phyloP scores from a whole-genome alignment of 2,888 invertebrate species.

The Polietes domitor region DNA sequence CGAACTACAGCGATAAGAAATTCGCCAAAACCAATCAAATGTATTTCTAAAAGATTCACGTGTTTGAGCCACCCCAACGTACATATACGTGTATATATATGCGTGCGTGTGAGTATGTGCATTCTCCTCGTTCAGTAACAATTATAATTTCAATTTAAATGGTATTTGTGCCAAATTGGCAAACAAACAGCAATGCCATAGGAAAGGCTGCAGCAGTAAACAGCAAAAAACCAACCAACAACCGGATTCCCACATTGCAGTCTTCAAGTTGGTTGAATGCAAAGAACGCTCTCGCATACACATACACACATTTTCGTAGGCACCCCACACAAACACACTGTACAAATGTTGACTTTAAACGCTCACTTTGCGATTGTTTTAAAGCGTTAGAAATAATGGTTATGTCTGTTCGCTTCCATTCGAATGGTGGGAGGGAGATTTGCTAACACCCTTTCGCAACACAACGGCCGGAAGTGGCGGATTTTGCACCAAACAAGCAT shows the following conservation, averaged over 20 bases:
- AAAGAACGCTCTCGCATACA: slow-evolving; percentile 25
- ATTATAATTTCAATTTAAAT: slow-evolving; percentile 62
- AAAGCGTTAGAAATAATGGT: slow-evolving; percentile 60
- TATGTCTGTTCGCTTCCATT: slow-evolving; percentile 43
- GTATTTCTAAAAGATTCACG: too few relatives aligned
- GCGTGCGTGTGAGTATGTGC: background rate
- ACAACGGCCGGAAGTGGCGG: slow-evolving; percentile 20
- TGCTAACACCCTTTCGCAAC: slow-evolving; percentile 17
- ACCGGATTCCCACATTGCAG: slow-evolving; percentile 42
- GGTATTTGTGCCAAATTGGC: slow-evolving; percentile 60
- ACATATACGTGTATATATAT: background rate
- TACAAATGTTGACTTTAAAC: slow-evolving; percentile 58
- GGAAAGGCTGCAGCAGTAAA: background rate
- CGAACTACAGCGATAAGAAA: too few relatives aligned
- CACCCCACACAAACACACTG: background rate
- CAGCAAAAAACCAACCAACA: slow-evolving; percentile 13
- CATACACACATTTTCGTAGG: background rate
- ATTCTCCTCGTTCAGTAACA: slow-evolving; percentile 37
- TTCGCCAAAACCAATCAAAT: too few relatives aligned
- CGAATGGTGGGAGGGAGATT: background rate
- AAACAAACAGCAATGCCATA: slow-evolving; percentile 40
- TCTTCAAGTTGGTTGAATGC: slow-evolving; percentile 38
- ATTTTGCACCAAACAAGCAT: slow-evolving; percentile 32
- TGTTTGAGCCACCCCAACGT: too few relatives aligned
- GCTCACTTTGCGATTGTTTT: slow-evolving; percentile 48